Evolutionary conservation across 2,113 vertebrate species (phyloP).

Genomic region (Anser cygnoides): DNA sequence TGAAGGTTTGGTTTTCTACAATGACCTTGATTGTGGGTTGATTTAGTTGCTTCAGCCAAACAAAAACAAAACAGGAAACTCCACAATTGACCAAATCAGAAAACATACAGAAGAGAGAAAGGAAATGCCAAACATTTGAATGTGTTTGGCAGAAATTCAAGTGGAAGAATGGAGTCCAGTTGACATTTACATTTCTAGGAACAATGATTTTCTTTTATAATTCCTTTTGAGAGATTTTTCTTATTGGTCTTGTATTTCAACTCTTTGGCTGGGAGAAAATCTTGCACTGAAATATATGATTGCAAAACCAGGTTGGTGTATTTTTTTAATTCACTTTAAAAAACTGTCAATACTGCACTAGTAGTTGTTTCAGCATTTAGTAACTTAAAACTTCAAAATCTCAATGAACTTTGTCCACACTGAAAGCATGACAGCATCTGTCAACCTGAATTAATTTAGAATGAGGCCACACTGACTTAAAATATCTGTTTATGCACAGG

Average conservation of each 20-base stretch:
- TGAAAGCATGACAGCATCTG: background rate
- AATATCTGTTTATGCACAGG: background rate
- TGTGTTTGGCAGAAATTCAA: background rate
- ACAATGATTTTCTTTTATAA: background rate
- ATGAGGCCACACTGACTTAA: background rate
- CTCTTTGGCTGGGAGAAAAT: background rate
- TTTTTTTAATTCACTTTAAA: background rate
- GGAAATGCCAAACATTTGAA: background rate
- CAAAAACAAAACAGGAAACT: slow-evolving; percentile 28
- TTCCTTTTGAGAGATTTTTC: background rate
- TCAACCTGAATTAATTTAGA: background rate
- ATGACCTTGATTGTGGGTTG: background rate
- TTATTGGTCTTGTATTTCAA: background rate
- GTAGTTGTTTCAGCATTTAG: background rate
- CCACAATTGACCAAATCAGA: background rate
- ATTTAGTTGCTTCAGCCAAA: background rate
- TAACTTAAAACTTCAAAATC: background rate
- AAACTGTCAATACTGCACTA: background rate
- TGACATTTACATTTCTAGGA: background rate
- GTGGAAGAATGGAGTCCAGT: background rate
- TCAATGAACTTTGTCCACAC: background rate
- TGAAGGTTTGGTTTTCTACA: background rate
- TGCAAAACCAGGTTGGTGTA: background rate
- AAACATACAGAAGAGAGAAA: background rate
- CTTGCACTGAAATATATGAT: background rate